Conservation (phyloP, 2,888 invertebrate genomes). For the Caenorhabditis panamensis region DNA sequence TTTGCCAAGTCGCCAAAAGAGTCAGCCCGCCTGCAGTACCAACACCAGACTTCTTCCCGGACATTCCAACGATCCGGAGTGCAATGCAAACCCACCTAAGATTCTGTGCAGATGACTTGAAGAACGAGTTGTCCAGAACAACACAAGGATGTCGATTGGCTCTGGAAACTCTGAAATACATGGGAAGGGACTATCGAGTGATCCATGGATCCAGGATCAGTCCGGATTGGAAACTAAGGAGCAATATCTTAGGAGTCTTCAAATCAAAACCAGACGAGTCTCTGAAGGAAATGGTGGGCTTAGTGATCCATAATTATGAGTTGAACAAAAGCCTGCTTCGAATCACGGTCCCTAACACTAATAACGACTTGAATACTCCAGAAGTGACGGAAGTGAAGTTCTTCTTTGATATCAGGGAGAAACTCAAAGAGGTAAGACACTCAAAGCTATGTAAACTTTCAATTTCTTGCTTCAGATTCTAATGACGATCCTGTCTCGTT, state of each 20-base stretch:
- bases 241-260: constrained; percentile 68
- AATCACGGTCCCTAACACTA: constrained; percentile 45
- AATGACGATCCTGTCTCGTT: constrained; percentile 47
- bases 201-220: constrained; percentile 67
- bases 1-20: constrained; percentile 61
- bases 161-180: constrained; percentile 52
- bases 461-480: constrained; percentile 35
- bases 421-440: constrained; percentile 55
- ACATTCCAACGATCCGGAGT: constrained; percentile 55
- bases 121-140: constrained; percentile 65
- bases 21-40: constrained; percentile 20
- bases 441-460: not conserved
- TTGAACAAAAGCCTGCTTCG: constrained; percentile 55
- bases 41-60: constrained; percentile 57
- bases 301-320: constrained; percentile 66
- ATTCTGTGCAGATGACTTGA: constrained; percentile 67
- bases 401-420: constrained; percentile 59
- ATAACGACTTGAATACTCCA: constrained; percentile 54
- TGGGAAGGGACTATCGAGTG: constrained; percentile 61
- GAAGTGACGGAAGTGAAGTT: constrained; percentile 25
- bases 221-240: constrained; percentile 68
- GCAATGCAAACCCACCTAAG: constrained; percentile 63
- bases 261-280: constrained; percentile 64
- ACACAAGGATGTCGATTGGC: constrained; percentile 62
- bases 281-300: constrained; percentile 63